Conservation (phyloP, 2,113 vertebrate genomes). For the Megaleporinus macrocephalus region DNA sequence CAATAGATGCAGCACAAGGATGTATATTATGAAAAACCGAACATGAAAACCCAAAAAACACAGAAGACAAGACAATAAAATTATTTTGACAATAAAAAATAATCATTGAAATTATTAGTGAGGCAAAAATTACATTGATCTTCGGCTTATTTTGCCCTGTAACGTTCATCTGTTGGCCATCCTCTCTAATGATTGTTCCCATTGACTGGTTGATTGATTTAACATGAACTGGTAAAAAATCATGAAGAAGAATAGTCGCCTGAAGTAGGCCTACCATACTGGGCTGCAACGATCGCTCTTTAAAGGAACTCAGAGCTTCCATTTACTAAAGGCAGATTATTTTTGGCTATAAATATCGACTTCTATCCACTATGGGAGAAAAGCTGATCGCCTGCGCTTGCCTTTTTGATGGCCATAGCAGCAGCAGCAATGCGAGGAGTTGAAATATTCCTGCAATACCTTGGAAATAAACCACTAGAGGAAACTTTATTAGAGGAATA, state of each 20-base stretch:
- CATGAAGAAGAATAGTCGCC: too few relatives aligned
- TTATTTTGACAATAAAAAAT: too few relatives aligned
- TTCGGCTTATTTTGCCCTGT: too few relatives aligned
- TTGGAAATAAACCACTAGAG: slow-evolving; percentile 32
- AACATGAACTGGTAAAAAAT: too few relatives aligned
- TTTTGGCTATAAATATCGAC: slow-evolving; percentile 7
- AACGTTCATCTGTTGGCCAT: too few relatives aligned
- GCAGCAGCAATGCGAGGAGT: neutral
- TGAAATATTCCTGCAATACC: slow-evolving; percentile 25
- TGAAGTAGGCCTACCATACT: too few relatives aligned
- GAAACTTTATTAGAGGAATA: slow-evolving; percentile 50
- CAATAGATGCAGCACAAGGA: too few relatives aligned
- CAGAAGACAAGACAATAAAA: too few relatives aligned
- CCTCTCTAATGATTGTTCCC: neutral
- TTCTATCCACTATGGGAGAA: slow-evolving; percentile 20
- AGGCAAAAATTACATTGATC: too few relatives aligned
- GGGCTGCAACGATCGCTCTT: neutral
- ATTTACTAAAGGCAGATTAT: neutral
- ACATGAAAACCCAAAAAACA: too few relatives aligned
- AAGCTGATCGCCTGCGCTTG: neutral
- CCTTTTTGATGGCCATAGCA: slow-evolving; percentile 5
- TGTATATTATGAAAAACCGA: too few relatives aligned
- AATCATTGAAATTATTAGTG: too few relatives aligned
- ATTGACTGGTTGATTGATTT: neutral
- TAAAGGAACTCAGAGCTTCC: neutral